Evolutionary conservation across 2,113 vertebrate species (phyloP), one percentile per base, ranked within the genome.

Genomic region (Phylloscopus trochilus): DNA sequence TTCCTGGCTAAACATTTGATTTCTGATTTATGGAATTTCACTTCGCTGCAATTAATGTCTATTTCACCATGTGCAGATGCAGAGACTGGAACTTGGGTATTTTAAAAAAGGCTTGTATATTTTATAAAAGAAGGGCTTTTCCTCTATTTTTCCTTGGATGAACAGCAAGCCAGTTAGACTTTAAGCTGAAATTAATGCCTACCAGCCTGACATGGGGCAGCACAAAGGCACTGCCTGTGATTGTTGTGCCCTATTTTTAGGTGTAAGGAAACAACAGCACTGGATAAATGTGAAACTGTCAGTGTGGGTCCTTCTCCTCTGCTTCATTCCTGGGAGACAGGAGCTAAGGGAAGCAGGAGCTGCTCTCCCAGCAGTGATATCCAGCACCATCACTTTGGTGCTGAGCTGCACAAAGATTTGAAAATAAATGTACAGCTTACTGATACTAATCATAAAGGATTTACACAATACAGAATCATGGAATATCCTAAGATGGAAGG

Each of bases 41-140:
- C 33, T 69, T 33, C 27, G 28, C 49, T 35, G 5, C 37, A 78
- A 74, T 52, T 60, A 52, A 43, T 72, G 76, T 89, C 28, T 72
- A 4, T 72, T 72, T 35, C 11, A 56, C 30, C 16, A 14, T 8
- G 4, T 27, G 20, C 11, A 80, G 33, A 53, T 28, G 14, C 7
- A 62, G 27, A 60, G 39, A 68, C 22, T 37, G 12, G 27, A 87
- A 39, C 26, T 46, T 0, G 0, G 49, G 72, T 16, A 52, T 0
- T n/a, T n/a, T n/a, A n/a, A n/a, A n/a, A n/a, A n/a, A n/a, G n/a
- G n/a, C n/a, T n/a, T n/a, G n/a, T n/a, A n/a, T n/a, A n/a, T n/a
- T n/a, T n/a, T n/a, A n/a, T n/a, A n/a, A n/a, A n/a, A 63, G 24
- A 58, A 63, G 28, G 28, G 10, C 10, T 68, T 63, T 72, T 24